Conservation (phyloP, 1,140 invertebrate species). For the Pogonus chalceus region DNA sequence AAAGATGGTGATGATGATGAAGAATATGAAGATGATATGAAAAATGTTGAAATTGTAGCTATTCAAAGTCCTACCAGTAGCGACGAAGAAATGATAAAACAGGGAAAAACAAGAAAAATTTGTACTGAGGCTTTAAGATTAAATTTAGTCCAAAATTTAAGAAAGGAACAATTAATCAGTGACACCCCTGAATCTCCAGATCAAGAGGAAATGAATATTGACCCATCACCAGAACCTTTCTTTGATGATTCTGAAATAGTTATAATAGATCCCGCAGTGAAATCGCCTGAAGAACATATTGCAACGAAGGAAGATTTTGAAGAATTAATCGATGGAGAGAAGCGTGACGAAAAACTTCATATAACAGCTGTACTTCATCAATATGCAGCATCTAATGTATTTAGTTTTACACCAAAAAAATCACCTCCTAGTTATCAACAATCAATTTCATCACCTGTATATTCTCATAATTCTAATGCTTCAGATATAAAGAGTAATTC, state of each 20-base stretch:
- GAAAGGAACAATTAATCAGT: slow-evolving; percentile 27
- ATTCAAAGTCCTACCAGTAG: slow-evolving; percentile 33
- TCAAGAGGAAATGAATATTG: slow-evolving; percentile 38
- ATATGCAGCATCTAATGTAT: slow-evolving; percentile 23
- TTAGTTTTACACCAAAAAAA: slow-evolving; percentile 21
- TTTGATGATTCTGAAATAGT: slow-evolving; percentile 50
- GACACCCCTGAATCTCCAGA: slow-evolving; percentile 45
- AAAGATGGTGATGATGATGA: slow-evolving; percentile 28
- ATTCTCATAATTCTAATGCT: not conserved
- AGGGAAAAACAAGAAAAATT: slow-evolving; percentile 25
- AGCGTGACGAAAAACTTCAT: slow-evolving; percentile 38
- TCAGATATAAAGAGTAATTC: not conserved
- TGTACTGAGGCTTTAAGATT: slow-evolving; percentile 14
- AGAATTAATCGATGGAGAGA: slow-evolving; percentile 46
- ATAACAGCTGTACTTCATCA: slow-evolving; percentile 29
- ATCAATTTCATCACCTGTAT: not conserved
- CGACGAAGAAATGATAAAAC: slow-evolving; percentile 31
- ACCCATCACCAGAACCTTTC: slow-evolving; percentile 38
- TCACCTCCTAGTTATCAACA: slow-evolving; percentile 1
- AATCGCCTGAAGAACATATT: slow-evolving; percentile 49
- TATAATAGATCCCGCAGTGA: slow-evolving; percentile 45
- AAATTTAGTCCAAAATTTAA: slow-evolving; percentile 26
- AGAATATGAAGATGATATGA: slow-evolving; percentile 37
- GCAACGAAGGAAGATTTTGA: slow-evolving; percentile 52
- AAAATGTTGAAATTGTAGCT: slow-evolving; percentile 26